Evolutionary conservation across 2,113 vertebrate species (phyloP), one percentile per base, ranked within the genome.

Genomic region (Cromileptes altivelis): DNA sequence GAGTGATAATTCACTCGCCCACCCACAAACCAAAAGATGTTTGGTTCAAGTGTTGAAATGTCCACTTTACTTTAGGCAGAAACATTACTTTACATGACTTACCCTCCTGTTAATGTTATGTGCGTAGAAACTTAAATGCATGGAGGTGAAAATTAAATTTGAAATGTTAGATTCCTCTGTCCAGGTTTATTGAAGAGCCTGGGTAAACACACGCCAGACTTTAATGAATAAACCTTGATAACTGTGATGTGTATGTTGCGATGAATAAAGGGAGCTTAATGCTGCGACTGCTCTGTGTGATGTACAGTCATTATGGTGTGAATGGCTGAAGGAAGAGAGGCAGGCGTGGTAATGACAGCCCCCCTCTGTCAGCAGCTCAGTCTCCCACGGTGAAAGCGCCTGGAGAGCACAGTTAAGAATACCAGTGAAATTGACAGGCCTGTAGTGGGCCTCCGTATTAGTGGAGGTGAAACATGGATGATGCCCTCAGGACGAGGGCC

Each of bases 331-430:
- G 57, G 75, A 87, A 81, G 67, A 91, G 81, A 85, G 76, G 85
- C 77, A 80, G 84, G 80, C 61, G 6, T 52, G 14, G 72, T 81
- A 85, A 81, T 83, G 91, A 87, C 88, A 91, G 70, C 71, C 75
- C 73, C 85, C 60, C 87, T 80, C 73, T 70, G 86, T 67, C 42
- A 77, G 85, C 71, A 86, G 88, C 74, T 84, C 68, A 83, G 84
- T 90, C 91, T 90, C 92, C 92, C 89, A 91, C 57, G 40, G 87
- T 87, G 84, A 93, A 78, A 89, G 78, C 21, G 84, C 91, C 89
- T 90, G 82, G 47, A 85, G 92, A 85, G 83, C 55, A 62, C 64
- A 60, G 81, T 85, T 90, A 92, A 88, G 71, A 87, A 88, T 45
- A 64, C 70, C 84, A 71, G 86, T 82, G 88, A 91, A 88, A 87